These are phyloP conservation scores for Tachuris rubrigastra DNA, from an alignment of 2,113 vertebrate genomes.

Conservation along the genomic window DNA sequence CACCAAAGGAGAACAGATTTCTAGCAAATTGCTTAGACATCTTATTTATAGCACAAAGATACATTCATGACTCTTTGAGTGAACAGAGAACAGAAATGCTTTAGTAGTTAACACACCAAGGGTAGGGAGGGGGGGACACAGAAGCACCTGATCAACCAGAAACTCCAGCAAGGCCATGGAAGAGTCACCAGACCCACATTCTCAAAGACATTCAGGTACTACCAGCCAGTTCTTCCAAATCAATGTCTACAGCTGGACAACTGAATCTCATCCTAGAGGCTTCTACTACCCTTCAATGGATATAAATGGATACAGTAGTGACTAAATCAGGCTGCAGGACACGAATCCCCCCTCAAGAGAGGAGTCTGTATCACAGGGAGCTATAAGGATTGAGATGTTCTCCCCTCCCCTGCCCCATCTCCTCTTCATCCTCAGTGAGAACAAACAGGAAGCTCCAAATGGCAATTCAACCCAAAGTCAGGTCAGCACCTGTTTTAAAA, in stretches of 20 bases:
- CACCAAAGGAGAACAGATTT: neutral
- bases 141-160: neutral
- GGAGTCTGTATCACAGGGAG: rapidly evolving
- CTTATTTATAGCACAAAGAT: neutral
- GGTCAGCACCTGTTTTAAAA: neutral
- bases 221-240: neutral
- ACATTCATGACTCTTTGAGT: neutral
- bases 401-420: neutral
- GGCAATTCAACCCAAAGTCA: neutral
- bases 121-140: neutral
- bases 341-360: neutral
- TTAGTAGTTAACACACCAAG: neutral
- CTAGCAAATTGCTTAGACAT: neutral
- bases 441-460: neutral
- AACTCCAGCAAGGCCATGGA: neutral
- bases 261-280: neutral
- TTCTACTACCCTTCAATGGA: neutral
- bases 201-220: neutral
- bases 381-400: neutral
- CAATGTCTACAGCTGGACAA: neutral
- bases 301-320: neutral
- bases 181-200: neutral
- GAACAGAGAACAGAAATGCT: neutral
- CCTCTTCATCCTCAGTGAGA: neutral
- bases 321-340: neutral